Percentiles rank a stretch among this genome's conserved stretches.
phyloP scores from a whole-genome alignment of 1,140 invertebrate genomes.

The Bicyclus anynana region DNA sequence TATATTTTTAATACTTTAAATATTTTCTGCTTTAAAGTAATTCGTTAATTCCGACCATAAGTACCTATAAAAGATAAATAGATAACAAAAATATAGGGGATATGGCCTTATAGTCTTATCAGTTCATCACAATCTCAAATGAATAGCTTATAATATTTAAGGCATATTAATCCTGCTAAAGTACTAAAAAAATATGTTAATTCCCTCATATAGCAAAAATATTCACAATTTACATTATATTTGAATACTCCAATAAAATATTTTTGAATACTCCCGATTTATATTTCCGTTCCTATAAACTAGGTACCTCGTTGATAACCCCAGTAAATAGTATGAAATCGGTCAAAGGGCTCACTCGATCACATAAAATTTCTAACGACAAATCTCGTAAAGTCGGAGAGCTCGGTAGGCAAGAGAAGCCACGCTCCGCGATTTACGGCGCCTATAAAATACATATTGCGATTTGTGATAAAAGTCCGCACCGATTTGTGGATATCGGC shows the following conservation, averaged over 20 bases:
- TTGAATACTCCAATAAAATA: not conserved
- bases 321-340: constrained; percentile 31
- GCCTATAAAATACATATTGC: constrained; percentile 76
- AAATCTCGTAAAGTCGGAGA: constrained; percentile 68
- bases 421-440: constrained; percentile 68
- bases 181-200: too few relatives aligned
- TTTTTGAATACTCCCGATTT: not conserved
- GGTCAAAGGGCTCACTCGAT: constrained; percentile 41
- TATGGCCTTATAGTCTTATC: too few relatives aligned
- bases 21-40: too few relatives aligned
- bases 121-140: too few relatives aligned
- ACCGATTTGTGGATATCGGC: constrained; percentile 46
- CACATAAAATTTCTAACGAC: constrained; percentile 67
- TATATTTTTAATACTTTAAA: too few relatives aligned
- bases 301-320: not conserved
- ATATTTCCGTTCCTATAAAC: not conserved
- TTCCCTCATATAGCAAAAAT: not conserved
- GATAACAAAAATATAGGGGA: too few relatives aligned
- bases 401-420: constrained; percentile 70
- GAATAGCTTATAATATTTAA: too few relatives aligned
- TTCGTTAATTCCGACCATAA: too few relatives aligned
- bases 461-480: constrained; percentile 70
- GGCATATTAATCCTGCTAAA: too few relatives aligned
- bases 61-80: too few relatives aligned
- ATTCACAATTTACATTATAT: not conserved